phyloP scores from a whole-genome alignment of 2,888 invertebrate species.

The Orthonevra nobilis region DNA sequence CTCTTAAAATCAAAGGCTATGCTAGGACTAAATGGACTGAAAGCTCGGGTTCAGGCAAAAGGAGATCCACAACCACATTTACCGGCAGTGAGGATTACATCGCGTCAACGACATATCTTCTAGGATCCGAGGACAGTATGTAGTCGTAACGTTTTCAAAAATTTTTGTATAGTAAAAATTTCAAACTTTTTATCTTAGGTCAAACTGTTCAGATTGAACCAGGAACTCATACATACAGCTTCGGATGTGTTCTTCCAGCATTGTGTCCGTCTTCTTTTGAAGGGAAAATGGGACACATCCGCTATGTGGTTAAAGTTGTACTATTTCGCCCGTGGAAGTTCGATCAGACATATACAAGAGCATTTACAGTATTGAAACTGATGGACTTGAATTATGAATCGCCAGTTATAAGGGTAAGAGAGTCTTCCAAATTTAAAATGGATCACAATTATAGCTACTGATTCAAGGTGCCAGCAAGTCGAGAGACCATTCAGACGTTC shows the following conservation, averaged over 20 bases:
- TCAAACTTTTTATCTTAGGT: constrained; percentile 46
- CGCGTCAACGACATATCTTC: constrained; percentile 79
- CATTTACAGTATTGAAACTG: constrained; percentile 89
- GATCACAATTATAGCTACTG: background rate
- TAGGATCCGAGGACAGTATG: constrained; percentile 81
- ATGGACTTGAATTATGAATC: constrained; percentile 86
- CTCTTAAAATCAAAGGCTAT: constrained; percentile 75
- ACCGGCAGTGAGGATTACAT: constrained; percentile 79
- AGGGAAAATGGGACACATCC: constrained; percentile 80
- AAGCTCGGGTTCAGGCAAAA: background rate
- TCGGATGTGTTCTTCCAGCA: constrained; percentile 80
- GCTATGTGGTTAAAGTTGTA: constrained; percentile 84
- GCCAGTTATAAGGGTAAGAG: constrained; percentile 60
- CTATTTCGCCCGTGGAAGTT: constrained; percentile 92
- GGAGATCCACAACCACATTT: constrained; percentile 47
- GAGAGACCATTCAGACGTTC: constrained; percentile 73
- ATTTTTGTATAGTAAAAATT: background rate
- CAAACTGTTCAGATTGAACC: constrained; percentile 76
- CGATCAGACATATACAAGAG: constrained; percentile 84
- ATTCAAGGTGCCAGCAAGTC: constrained; percentile 73
- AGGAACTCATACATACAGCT: constrained; percentile 81
- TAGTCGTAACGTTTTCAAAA: too few relatives aligned
- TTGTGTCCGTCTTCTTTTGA: constrained; percentile 82
- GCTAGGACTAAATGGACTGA: constrained; percentile 75
- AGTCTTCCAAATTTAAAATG: constrained; percentile 57